Base-by-base conservation (phyloP, 1,140 invertebrate species). In the Penaeus japonicus region DNA sequence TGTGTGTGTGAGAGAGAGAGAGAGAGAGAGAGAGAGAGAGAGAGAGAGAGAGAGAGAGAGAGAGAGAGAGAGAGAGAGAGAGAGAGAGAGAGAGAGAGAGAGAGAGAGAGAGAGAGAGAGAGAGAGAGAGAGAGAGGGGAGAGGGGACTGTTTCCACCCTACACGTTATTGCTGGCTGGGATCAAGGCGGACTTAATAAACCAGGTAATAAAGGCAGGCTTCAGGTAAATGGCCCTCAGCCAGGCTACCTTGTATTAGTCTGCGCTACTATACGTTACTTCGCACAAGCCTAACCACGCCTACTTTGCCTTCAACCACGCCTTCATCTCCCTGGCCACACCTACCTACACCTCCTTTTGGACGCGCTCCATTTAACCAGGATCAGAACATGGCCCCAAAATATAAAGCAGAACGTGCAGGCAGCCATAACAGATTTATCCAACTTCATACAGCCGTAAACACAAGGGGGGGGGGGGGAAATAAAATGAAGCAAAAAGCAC, bases 141-240 rank as follows among this genome's bases (percentile, higher is more conserved):
- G 62, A 70, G 62, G 30, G 12, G 10, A 10, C 18, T 22, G 18
- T 18, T 12, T n/a, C n/a, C 30, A 18, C 62, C 62, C 62, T 30
- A 30, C 30, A 70, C n/a, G 62, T 84, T 84, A 84, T 84, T 84
- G 83, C 83, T 27, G 24, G 15, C 35, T 17, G 32, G 84, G 84
- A 85, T 85, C 84, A 85, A 30, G 27, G 55, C 24, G 20, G 75
- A 85, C 84, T 85, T 85, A 85, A 85, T 79, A 84, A 84, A 84
- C 73, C 54, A 62, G 54, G 84, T 70, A 85, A 85, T 85, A 85
- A 85, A 78, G 75, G 30, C 54, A 4, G 55, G 17, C 54, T 85
- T 55, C 84, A 85, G 84, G 84, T 85, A 84, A 79, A 79, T 62
- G 84, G 75, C 57, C 30, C 27, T 27, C 24, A n/a, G 53, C 70